A percentile compares a stretch with the other conserved stretches of the same genome.
Conservation (phyloP, 2,113 vertebrate species). For the Neomonachus schauinslandi region DNA sequence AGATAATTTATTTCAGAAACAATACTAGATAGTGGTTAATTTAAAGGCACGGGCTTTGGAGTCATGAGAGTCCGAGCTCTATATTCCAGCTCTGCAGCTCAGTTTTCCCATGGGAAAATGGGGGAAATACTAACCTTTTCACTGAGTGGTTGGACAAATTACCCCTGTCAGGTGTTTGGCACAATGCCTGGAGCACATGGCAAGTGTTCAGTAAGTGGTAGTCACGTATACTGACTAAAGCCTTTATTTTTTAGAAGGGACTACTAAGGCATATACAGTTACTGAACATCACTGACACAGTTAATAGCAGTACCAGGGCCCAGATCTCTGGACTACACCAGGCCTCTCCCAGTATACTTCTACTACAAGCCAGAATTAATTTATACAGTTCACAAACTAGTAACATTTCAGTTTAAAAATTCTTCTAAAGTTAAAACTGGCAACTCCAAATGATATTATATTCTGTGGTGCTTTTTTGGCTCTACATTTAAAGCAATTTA, state of each 20-base stretch:
- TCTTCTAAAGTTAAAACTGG: conserved; percentile 43
- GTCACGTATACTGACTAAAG: background rate
- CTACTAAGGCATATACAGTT: background rate
- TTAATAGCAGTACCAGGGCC: background rate
- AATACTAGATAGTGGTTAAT: background rate
- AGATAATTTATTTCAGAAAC: conserved; percentile 39
- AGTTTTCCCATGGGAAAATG: background rate
- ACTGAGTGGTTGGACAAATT: background rate
- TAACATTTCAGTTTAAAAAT: conserved; percentile 29
- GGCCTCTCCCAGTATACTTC: background rate
- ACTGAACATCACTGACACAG: background rate
- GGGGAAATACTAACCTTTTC: background rate
- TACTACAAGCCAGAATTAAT: conserved; percentile 18
- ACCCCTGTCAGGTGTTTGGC: background rate
- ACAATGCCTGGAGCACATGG: background rate
- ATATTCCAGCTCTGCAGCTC: background rate
- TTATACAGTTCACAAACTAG: background rate
- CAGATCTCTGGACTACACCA: background rate
- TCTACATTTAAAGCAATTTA: conserved; percentile 25
- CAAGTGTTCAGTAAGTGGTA: conserved; percentile 22
- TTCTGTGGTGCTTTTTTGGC: background rate
- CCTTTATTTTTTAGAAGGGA: background rate
- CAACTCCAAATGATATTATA: background rate
- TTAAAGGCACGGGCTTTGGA: background rate
- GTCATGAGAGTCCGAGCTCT: background rate